Base-by-base conservation (phyloP, 2,797 vertebrate species). In the Xyrichtys novacula region DNA sequence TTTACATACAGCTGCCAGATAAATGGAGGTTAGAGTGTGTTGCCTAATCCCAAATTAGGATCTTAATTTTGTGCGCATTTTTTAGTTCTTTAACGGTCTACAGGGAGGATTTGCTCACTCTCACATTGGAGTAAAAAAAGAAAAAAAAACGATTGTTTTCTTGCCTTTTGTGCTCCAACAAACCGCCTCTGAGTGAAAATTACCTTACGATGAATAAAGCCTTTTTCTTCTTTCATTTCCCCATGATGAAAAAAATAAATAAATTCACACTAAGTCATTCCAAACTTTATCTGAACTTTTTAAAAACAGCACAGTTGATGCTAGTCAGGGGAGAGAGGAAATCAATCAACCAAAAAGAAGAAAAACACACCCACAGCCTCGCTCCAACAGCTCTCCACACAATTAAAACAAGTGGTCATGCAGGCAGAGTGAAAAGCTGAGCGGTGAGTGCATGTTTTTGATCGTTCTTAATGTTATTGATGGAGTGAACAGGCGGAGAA, bases 21-120 rank as follows among this genome's bases (percentile, higher is more conserved):
- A 87, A 88, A 77, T 31, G 39, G 8, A 42, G 23, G 43, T 17
- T 34, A 47, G 39, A 49, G 39, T 60, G 70, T 68, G 65, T 48
- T 6, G 28, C 52, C 56, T 89, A 88, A 86, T 90, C 85, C 88
- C 67, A 86, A 87, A 87, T 89, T 84, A 88, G 71, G 70, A 89
- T 87, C 80, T 81, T 76, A 75, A 80, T 85, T 83, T 74, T 79
- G 47, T 68, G 26, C 2, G 34, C 49, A 60, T 38, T 40, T 81
- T 76, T 46, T 65, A 52, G 29, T 71, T 73, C 58, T 74, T 54
- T 36, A 42, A 50, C 2, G 4, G 53, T 76, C 81, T 48, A 25
- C 49, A 26, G 53, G 58, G 71, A 83, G 31, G 44, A 40, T 57
- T 69, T 61, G 65, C 39, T 48, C 20, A 2, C 12, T 4, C 36